Base-by-base conservation (phyloP, 2,797 vertebrate genomes). In the Myoxocephalus aenaeus region DNA sequence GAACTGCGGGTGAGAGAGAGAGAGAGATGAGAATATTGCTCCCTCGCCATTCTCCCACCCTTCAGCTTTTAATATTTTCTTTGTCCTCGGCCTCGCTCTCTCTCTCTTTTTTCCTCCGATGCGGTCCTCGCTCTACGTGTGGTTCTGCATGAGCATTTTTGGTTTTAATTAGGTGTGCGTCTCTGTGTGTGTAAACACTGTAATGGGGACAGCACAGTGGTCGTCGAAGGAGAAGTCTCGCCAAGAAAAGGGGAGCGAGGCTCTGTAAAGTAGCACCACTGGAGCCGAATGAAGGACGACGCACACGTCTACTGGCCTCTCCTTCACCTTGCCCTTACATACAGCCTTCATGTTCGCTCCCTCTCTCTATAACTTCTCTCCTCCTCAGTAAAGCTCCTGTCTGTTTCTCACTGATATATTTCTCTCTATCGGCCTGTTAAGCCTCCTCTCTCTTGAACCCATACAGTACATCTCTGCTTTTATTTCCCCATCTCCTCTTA, bases 241-340 rank as follows among this genome's bases (percentile, higher is more conserved):
- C 85, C 75, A 80, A 82, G 50, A 73, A 77, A 62, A 72, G 6
- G 17, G 48, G 73, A 70, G 58, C 22, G 70, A 85, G 75, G 68
- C 69, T 70, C 27, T 78, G 8, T n/a, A 76, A 73, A 80, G 25
- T 38, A 40, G 25, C 32, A 32, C 32, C 32, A 29, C 56, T 48
- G 32, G 59, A 81, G 73, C 77, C 77, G 83, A 74, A 73, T 84
- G 69, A 80, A 46, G 63, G 84, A 82, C 42, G 32, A 34, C 42
- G 2, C 44, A 59, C 75, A 44, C 22, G 57, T 57, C 7, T 27
- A 4, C 46, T 77, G 65, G 80, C 70, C 80, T 88, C 81, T 88
- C 66, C 63, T 63, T 82, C 84, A 86, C 81, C 80, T 79, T 81
- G 83, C 77, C 77, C 68, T 64, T 78, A 42, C 65, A 56, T 68